Base-by-base conservation (phyloP, 1,140 invertebrate species). In the Drepana arcuata region DNA sequence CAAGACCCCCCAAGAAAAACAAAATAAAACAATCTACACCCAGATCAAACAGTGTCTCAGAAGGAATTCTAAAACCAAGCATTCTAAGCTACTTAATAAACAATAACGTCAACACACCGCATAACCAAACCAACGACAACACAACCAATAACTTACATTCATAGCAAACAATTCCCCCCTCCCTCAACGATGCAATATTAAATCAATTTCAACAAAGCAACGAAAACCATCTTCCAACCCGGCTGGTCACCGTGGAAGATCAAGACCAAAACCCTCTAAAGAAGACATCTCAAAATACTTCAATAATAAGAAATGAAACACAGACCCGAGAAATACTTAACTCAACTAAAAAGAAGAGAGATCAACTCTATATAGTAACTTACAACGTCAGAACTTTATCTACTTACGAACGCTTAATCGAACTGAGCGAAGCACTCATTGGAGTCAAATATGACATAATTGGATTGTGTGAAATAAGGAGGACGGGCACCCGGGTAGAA, bases 11-110 rank as follows among this genome's bases (percentile, higher is more conserved):
- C 14, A 34, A 37, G 15, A 49, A 50, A 37, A 45, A 59, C 23
- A 59, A 45, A 14, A 50, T 40, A 41, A 29, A 10, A 16, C n/a
- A 41, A 16, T 2, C 24, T 24, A 1, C 28, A 9, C 1, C 32
- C 7, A 43, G 42, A 2, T 52, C 53, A 23, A 43, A 23, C 21
- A 48, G 45, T 14, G 9, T 45, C 2, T 25, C 46, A 18, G 47
- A 53, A 34, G 44, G 46, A 41, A 39, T 46, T 13, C 14, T 48
- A 34, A 57, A 52, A 31, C 48, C 38, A 11, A 23, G 44, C 2
- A 51, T 52, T 10, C 14, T 48, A 7, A 48, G 48, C 25, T 57
- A 33, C 24, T 21, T 51, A 14, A 11, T 18, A 2, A 42, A 36
- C 9, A 57, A 52, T 43, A 48, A 46, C 18, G 18, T 16, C 10